Base-by-base conservation (phyloP, 2,113 vertebrate species). In the Phaethornis superciliosus region DNA sequence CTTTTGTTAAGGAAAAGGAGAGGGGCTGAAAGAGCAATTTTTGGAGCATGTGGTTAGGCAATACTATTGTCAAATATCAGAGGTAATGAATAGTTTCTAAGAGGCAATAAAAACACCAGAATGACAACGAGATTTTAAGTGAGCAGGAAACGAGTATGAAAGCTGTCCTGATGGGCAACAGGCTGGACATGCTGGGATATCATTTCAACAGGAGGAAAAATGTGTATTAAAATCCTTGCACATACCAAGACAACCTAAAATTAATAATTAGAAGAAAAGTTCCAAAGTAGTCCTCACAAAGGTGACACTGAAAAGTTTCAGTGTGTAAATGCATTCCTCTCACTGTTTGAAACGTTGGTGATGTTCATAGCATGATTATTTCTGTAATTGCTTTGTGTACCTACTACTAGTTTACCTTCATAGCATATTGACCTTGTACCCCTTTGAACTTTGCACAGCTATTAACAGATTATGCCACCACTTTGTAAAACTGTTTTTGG, bases 371-470 rank as follows among this genome's bases (percentile, higher is more conserved):
- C 28, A 19, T 33, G 68, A 72, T 88, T 92, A 90, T 93, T 94
- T 95, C 76, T 88, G 6, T 62, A 92, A 87, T 47, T 80, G 72
- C 76, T 82, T 56, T 22, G 22, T 85, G 89, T 79, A 68, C 44
- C 79, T 56, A 12, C 47, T 24, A 72, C 91, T 93, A 93, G 93
- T 94, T 93, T 88, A 72, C 69, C 83, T 88, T 35, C 76, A 19
- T 67, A 75, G 85, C n/a, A 71, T 83, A 86, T 88, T 92, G 81
- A 77, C 91, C 88, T 72, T 81, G 30, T 30, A 70, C 23, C 64
- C 47, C 82, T 90, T 93, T 85, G 93, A 96, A 93, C 80, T 94
- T 94, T 95, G 71, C 85, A 96, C 60, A 94, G 87, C 83, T 91
- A 83, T 92, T 95, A 97, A 87, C 54, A 96, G 93, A 88, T 88